Conservation (phyloP, 2,113 vertebrate species). For the Oxygymnocypris stewartii region DNA sequence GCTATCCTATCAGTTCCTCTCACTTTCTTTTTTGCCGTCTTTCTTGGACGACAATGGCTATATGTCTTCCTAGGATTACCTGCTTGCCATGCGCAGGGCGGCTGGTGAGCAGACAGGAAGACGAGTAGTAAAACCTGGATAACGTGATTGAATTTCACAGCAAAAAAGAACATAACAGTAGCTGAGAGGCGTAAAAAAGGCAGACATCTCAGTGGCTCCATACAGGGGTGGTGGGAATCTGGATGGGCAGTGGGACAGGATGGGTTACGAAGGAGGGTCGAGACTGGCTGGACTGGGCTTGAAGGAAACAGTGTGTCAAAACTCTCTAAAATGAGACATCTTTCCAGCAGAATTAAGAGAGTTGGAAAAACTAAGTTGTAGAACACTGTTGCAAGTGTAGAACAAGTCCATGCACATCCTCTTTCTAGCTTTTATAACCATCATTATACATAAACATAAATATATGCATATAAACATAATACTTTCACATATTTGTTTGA, state of each 20-base stretch:
- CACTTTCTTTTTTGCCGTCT: conserved; percentile 44
- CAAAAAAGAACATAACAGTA: conserved; percentile 65
- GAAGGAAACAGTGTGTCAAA: conserved; percentile 15
- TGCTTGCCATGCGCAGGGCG: conserved; percentile 8
- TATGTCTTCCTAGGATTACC: conserved; percentile 64
- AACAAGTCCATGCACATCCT: neutral
- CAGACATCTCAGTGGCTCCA: conserved; percentile 54
- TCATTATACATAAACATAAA: neutral
- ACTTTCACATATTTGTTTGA: conserved; percentile 1
- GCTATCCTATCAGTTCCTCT: conserved; percentile 50
- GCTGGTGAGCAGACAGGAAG: conserved; percentile 42
- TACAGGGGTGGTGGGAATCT: conserved; percentile 24
- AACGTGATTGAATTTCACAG: conserved; percentile 71
- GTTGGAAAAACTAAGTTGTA: conserved; percentile 10
- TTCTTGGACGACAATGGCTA: conserved; percentile 48
- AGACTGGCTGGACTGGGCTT: neutral
- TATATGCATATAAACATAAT: neutral
- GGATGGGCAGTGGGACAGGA: neutral
- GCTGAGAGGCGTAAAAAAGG: conserved; percentile 65
- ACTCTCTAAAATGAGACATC: neutral
- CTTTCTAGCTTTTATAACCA: neutral
- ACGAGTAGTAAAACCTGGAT: conserved; percentile 62
- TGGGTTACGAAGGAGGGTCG: conserved; percentile 1
- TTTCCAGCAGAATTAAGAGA: conserved; percentile 4
- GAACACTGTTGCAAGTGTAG: conserved; percentile 29